These are phyloP conservation scores for Chromis chromis DNA, from an alignment of 2,797 vertebrate genomes.

Conservation along the genomic window DNA sequence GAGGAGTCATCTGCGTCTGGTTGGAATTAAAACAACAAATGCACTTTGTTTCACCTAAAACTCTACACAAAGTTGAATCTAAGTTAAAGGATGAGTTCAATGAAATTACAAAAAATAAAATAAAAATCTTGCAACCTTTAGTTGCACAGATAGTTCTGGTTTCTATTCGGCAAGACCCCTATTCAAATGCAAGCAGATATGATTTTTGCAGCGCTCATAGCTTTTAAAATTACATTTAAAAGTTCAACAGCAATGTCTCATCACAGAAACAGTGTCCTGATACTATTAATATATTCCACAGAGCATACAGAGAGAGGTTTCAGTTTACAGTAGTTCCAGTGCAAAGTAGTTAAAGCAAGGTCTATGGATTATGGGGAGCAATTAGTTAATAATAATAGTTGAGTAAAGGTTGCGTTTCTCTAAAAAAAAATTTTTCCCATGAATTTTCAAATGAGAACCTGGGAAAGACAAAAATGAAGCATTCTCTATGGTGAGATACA, in stretches of 20 bases:
- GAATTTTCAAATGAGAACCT: no score
- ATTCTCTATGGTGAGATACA: not conserved
- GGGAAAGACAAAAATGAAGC: not conserved
- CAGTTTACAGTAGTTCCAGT: constrained; percentile 2
- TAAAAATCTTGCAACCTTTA: not conserved
- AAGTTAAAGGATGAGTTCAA: constrained; percentile 28
- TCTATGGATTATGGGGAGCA: no score
- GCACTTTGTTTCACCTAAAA: constrained; percentile 7
- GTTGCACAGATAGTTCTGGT: not conserved
- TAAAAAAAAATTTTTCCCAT: no score
- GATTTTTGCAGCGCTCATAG: constrained; percentile 6
- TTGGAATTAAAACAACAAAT: constrained; percentile 14
- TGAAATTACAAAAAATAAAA: not conserved
- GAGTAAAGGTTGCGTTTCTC: no score
- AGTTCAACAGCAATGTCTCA: not conserved
- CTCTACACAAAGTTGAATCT: constrained; percentile 10
- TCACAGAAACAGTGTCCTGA: not conserved
- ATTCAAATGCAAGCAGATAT: not conserved
- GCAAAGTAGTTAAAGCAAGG: no score
- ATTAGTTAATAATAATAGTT: no score
- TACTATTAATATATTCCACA: constrained; percentile 5
- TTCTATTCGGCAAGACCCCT: not conserved
- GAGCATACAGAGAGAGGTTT: no score
- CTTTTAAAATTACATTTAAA: constrained; percentile 9
- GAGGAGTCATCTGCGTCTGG: constrained; percentile 27